Conservation (phyloP, 1,140 invertebrate genomes). For the Cotesia chilonis region DNA sequence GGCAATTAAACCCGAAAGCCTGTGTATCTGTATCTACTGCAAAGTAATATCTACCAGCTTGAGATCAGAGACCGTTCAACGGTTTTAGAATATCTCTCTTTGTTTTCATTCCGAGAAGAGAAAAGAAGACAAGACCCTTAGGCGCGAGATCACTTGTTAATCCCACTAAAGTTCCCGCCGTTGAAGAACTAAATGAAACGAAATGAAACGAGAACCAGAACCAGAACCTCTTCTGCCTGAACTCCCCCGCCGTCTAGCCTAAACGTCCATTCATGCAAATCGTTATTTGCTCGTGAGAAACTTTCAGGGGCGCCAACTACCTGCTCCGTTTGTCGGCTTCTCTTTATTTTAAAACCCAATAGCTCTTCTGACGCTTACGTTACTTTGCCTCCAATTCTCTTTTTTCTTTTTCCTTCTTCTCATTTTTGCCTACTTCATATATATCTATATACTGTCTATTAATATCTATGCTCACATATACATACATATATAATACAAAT, state of each 20-base stretch:
- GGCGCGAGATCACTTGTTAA: conserved; percentile 38
- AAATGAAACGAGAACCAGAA: conserved; percentile 9
- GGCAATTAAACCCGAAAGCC: background rate
- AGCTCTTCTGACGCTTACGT: background rate
- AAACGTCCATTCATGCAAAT: conserved; percentile 38
- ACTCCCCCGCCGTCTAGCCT: background rate
- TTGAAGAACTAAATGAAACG: conserved; percentile 18
- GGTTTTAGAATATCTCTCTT: conserved; percentile 25
- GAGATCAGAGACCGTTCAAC: background rate
- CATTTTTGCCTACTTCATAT: background rate
- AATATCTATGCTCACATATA: too few species aligned
- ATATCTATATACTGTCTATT: background rate
- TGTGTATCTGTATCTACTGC: too few species aligned
- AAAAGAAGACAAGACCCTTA: conserved; percentile 18
- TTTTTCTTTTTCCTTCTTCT: too few species aligned
- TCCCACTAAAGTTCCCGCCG: background rate
- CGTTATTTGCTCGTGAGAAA: conserved; percentile 25
- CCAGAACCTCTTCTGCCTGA: conserved; percentile 4
- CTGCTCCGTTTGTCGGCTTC: conserved; percentile 27
- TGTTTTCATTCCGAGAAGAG: conserved; percentile 34
- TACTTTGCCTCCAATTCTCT: too few species aligned
- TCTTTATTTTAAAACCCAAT: background rate
- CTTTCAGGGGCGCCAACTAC: conserved; percentile 34
- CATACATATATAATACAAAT: too few species aligned
- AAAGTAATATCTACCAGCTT: too few species aligned